phyloP scores from a whole-genome alignment of 2,113 vertebrate genomes.

The Rana temporaria region DNA sequence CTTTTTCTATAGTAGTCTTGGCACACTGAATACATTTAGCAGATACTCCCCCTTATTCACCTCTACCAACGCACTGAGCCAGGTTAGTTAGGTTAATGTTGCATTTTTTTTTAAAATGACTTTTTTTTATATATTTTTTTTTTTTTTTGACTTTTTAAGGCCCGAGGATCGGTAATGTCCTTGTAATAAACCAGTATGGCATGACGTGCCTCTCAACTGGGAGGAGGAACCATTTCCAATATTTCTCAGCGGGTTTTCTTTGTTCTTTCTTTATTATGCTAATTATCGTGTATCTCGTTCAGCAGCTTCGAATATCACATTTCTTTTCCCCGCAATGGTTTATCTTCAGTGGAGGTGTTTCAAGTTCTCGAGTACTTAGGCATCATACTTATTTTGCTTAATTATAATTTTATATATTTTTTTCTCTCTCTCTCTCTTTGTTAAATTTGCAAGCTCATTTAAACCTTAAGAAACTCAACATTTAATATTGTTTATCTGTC shows the following conservation, averaged over 20 bases:
- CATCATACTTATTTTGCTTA: slow-evolving; percentile 1
- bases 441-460: slow-evolving; percentile 11
- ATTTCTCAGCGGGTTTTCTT: background rate
- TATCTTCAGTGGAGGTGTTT: slow-evolving; percentile 9
- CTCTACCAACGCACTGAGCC: background rate
- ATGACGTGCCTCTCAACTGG: background rate
- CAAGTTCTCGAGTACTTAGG: background rate
- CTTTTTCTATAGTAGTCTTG: too few species aligned
- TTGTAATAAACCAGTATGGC: background rate
- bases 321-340: background rate
- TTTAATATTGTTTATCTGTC: background rate
- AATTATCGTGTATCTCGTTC: background rate
- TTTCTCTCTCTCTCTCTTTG: slow-evolving; percentile 7
- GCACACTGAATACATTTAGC: too few species aligned
- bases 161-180: background rate
- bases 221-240: background rate
- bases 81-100: background rate
- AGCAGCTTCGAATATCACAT: background rate
- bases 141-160: too few species aligned
- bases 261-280: background rate
- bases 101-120: background rate
- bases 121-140: too few species aligned
- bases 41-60: background rate
- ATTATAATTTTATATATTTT: slow-evolving; percentile 28
- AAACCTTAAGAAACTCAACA: background rate